These are phyloP conservation scores for Cordylochernes scorpioides DNA, from an alignment of 2,888 invertebrate species.

Conservation along the genomic window DNA sequence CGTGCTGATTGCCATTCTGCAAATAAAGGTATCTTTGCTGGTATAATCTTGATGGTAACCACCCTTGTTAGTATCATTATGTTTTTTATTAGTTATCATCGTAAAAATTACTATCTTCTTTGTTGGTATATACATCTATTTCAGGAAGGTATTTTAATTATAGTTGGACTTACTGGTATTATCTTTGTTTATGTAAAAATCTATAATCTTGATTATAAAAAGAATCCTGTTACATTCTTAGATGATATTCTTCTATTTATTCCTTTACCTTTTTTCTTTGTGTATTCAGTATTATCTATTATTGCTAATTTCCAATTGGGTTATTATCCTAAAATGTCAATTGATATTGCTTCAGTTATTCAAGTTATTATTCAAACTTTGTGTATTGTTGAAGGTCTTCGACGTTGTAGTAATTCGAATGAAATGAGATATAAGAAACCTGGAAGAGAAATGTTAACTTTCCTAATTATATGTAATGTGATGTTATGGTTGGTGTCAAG, in stretches of 20 bases:
- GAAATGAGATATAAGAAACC: conserved; percentile 37
- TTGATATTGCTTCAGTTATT: conserved; percentile 20
- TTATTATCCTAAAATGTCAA: conserved; percentile 1
- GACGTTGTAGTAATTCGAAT: conserved; percentile 37
- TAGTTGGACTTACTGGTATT: conserved; percentile 30
- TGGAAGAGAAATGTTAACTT: conserved; percentile 44
- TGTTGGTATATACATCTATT: conserved; percentile 13
- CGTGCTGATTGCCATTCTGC: conserved; percentile 43
- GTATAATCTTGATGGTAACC: conserved; percentile 32
- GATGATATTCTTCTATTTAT: conserved; percentile 41
- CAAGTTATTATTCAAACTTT: conserved; percentile 45
- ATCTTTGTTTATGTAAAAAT: conserved; percentile 35
- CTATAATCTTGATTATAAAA: conserved; percentile 35
- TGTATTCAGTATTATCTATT: conserved; percentile 33
- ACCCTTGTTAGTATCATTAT: conserved; percentile 32
- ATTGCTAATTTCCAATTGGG: conserved; percentile 4
- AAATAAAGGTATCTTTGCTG: conserved; percentile 42
- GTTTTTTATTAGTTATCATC: conserved; percentile 31
- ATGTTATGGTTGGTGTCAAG: conserved; percentile 47
- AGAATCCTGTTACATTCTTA: conserved; percentile 29
- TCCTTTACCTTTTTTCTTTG: conserved; percentile 41
- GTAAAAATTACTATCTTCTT: conserved; percentile 19
- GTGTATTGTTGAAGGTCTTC: conserved; percentile 39
- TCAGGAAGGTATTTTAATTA: conserved; percentile 30
- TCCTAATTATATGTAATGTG: conserved; percentile 43